Conservation (phyloP, 2,113 vertebrate species). For the Larimichthys polyactis region DNA sequence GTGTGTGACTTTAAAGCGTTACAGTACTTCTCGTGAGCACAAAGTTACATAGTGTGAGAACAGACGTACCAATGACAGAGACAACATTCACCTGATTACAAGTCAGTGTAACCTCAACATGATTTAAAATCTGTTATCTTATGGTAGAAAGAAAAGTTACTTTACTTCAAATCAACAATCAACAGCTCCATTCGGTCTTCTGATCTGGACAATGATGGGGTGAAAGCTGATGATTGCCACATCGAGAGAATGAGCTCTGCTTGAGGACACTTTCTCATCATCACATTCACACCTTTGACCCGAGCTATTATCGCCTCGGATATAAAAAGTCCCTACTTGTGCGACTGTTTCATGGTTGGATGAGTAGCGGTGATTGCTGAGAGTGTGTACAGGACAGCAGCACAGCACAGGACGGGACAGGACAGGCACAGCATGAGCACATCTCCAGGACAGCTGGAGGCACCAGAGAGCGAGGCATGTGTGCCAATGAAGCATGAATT, state of each 20-base stretch:
- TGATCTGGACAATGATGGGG: background rate
- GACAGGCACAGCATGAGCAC: constrained; percentile 76
- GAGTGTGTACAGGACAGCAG: constrained; percentile 49
- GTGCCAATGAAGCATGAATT: constrained; percentile 72
- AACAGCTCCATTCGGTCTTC: background rate
- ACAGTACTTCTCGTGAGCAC: too few species aligned
- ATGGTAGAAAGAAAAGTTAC: too few species aligned
- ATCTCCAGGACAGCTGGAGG: constrained; percentile 77
- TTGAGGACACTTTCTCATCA: constrained; percentile 7
- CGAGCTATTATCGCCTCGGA: constrained; percentile 19
- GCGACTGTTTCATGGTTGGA: constrained; percentile 24
- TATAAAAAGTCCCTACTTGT: constrained; percentile 22
- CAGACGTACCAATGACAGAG: too few species aligned
- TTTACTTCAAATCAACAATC: constrained; percentile 10
- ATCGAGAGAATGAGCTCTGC: constrained; percentile 27
- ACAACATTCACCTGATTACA: too few species aligned
- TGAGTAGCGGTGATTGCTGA: constrained; percentile 48
- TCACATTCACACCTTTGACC: constrained; percentile 31
- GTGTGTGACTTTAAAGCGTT: too few species aligned
- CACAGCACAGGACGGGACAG: constrained; percentile 68
- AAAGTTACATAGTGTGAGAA: too few species aligned
- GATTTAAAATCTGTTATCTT: too few species aligned
- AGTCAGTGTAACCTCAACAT: too few species aligned
- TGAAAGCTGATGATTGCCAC: constrained; percentile 34
- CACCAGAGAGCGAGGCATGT: constrained; percentile 58